phyloP scores from a whole-genome alignment of 2,888 invertebrate species.

The Eilema griseolum region DNA sequence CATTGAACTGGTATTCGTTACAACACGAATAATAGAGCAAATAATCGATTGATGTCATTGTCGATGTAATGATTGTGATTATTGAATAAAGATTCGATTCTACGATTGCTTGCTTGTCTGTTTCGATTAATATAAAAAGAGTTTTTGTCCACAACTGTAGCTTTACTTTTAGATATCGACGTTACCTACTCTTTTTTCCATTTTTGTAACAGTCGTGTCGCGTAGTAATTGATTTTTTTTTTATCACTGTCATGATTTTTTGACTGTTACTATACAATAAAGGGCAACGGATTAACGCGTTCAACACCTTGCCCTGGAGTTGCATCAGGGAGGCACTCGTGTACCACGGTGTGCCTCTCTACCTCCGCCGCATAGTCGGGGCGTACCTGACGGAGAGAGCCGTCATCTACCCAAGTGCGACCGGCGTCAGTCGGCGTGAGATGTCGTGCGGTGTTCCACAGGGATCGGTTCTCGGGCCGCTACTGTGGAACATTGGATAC shows the following conservation, averaged over 20 bases:
- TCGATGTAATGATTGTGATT: slow-evolving; percentile 19
- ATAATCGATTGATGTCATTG: slow-evolving; percentile 27
- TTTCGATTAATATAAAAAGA: neutral
- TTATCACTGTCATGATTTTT: neutral
- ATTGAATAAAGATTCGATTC: slow-evolving; percentile 5
- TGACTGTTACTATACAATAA: neutral
- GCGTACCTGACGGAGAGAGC: too few relatives aligned
- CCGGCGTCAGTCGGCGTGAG: too few relatives aligned
- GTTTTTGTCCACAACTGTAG: too few relatives aligned
- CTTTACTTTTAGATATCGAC: neutral
- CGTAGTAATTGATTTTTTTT: neutral
- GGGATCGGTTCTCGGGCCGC: too few relatives aligned
- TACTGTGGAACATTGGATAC: too few relatives aligned
- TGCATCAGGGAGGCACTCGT: too few relatives aligned
- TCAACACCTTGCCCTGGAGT: too few relatives aligned
- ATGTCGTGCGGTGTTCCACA: too few relatives aligned
- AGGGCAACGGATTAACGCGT: neutral
- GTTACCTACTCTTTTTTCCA: neutral
- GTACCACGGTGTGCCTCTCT: too few relatives aligned
- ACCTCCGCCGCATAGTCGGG: too few relatives aligned
- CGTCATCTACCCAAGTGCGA: too few relatives aligned
- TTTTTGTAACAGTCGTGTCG: neutral
- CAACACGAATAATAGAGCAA: slow-evolving; percentile 22
- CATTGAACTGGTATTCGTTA: slow-evolving; percentile 26
- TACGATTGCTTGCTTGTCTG: neutral